Base-by-base conservation (phyloP, 2,797 vertebrate species). In the Myripristis murdjan region DNA sequence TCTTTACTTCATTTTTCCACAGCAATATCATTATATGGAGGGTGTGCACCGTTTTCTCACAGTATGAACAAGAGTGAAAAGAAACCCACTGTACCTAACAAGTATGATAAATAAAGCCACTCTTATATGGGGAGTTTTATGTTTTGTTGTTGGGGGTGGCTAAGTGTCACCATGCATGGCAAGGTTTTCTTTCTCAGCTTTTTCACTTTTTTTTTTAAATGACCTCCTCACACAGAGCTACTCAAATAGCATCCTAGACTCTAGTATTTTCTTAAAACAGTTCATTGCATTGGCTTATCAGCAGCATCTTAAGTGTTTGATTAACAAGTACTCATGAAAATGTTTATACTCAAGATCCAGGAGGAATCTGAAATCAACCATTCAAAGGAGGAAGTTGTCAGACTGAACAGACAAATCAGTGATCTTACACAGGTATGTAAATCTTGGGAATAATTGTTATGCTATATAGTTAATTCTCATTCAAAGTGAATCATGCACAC, bases 301-400 rank as follows among this genome's bases (percentile, higher is more conserved):
- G 10, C 37, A 49, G 24, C 8, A 7, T 33, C 23, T 47, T 1
- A 57, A 65, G 7, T 49, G 7, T 48, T 41, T 8, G 22, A 7
- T 60, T 37, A 54, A 62, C 39, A 63, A 28, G 15, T 63, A 39
- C 10, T 59, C 1, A 3, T 68, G 11, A 54, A 35, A 23, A 23
- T 77, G 6, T 81, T 55, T 63, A 2, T 72, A 16, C 20, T 84
- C 31, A 49, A 95, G 89, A 85, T 77, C 75, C 92, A 91, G 80
- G 85, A 92, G 15, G 87, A 90, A 11, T 79, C 84, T 6, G 73
- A 86, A 15, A 51, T 70, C 7, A 79, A 64, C 46, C 75, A 83
- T 7, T 85, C 93, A 12, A 93, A 79, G 75, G 92, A 93, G 69
- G 93, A 95, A 47, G 41, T 91, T 58, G 15, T 67, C 35, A 82